phyloP scores from a whole-genome alignment of 2,113 vertebrate genomes.

The Genyomyrus donnyi region DNA sequence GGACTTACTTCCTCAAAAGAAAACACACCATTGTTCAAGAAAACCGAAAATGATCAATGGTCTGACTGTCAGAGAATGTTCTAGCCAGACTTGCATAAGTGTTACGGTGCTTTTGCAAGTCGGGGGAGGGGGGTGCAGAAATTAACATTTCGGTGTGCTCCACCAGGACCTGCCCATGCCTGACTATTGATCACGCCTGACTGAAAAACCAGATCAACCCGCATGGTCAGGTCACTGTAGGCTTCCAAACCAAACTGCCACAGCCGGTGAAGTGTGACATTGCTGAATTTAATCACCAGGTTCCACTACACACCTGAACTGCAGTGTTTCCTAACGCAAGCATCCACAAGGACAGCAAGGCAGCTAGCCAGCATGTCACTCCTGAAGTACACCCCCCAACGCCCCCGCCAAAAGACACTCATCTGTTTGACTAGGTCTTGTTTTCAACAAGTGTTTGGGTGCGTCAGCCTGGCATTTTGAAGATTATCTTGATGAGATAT shows the following conservation, averaged over 20 bases:
- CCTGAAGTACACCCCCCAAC: background rate
- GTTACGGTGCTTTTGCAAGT: background rate
- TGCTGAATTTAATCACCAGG: background rate
- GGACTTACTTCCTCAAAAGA: background rate
- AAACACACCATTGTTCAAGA: background rate
- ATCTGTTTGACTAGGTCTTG: background rate
- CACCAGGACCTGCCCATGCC: background rate
- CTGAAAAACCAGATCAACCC: background rate
- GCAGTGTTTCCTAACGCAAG: background rate
- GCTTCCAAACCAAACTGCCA: background rate
- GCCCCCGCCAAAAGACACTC: background rate
- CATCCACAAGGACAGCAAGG: background rate
- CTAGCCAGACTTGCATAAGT: background rate
- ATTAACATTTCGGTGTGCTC: background rate
- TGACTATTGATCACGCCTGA: background rate
- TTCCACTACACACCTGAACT: background rate
- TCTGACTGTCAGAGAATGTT: background rate
- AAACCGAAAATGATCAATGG: background rate
- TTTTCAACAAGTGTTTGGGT: background rate
- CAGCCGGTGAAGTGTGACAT: background rate
- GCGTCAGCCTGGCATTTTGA: background rate
- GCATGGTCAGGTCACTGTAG: background rate
- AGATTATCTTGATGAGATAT: slow-evolving; percentile 17
- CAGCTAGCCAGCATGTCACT: background rate
- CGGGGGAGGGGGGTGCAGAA: background rate